These are phyloP conservation scores for Platysteira castanea DNA, from an alignment of 2,113 vertebrate species.

Conservation along the genomic window DNA sequence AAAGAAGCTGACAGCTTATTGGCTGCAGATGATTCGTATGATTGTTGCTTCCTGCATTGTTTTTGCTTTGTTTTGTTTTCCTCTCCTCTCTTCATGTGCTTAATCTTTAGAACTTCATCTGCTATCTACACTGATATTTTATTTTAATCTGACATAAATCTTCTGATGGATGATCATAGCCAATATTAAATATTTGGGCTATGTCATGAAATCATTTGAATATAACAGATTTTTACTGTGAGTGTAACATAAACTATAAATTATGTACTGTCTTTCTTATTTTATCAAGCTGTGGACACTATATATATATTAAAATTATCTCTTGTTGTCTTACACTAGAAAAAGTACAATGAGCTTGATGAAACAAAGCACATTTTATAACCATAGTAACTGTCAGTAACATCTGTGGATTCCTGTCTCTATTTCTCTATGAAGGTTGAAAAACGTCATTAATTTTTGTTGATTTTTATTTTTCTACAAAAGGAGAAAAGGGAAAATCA, in stretches of 20 bases:
- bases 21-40: neutral
- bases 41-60: neutral
- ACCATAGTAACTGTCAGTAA: slow-evolving; percentile 55
- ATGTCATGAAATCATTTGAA: slow-evolving; percentile 7
- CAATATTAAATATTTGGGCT: slow-evolving; percentile 35
- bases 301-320: slow-evolving; percentile 25
- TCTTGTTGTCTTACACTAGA: slow-evolving; percentile 32
- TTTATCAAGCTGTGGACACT: slow-evolving; percentile 39
- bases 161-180: neutral
- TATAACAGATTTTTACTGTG: neutral
- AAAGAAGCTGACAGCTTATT: neutral
- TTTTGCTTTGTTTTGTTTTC: neutral
- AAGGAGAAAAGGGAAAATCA: slow-evolving; percentile 9
- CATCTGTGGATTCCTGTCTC: slow-evolving; percentile 29
- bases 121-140: neutral
- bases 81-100: neutral
- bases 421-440: slow-evolving; percentile 43
- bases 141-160: neutral
- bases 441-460: slow-evolving; percentile 43
- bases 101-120: neutral
- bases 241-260: slow-evolving; percentile 45
- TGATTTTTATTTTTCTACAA: slow-evolving; percentile 28
- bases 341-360: slow-evolving; percentile 53
- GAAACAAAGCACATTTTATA: slow-evolving; percentile 60
- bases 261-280: slow-evolving; percentile 18